A percentile compares a stretch with the other conserved stretches of the same genome.
Conservation (phyloP, 2,888 invertebrate species). For the Ornithoptera priamus region DNA sequence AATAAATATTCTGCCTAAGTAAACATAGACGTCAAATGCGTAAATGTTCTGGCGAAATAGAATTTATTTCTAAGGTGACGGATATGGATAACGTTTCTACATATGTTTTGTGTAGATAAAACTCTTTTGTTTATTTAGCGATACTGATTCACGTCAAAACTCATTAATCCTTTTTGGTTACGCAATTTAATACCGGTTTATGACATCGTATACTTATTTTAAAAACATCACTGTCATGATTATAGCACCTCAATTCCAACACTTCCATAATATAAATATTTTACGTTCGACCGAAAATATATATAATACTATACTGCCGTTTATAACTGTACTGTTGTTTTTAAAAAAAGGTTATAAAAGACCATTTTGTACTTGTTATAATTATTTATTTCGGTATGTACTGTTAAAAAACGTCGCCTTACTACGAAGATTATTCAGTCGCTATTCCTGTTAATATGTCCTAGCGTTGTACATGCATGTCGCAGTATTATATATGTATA, state of each 20-base stretch:
- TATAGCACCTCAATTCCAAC: neutral
- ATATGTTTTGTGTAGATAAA: neutral
- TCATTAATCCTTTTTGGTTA: neutral
- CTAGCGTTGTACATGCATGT: no score
- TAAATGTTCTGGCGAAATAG: conserved; percentile 8
- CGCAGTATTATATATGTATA: no score
- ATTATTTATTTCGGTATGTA: no score
- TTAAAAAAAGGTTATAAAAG: no score
- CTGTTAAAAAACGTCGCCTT: no score
- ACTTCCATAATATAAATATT: neutral
- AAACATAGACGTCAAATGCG: conserved; percentile 22
- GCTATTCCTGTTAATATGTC: no score
- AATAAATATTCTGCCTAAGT: conserved; percentile 25
- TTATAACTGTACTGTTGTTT: no score
- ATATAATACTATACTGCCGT: no score
- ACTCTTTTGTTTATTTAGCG: neutral
- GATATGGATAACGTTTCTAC: neutral
- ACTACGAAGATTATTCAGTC: no score
- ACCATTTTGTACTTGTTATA: no score
- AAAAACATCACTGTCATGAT: neutral
- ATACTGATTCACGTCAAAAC: neutral
- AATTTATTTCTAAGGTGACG: neutral
- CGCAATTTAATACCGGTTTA: neutral
- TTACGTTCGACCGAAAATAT: no score
- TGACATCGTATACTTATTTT: neutral